A percentile compares a stretch with the other conserved stretches of the same genome.
Evolutionary conservation across 2,113 vertebrate genomes (phyloP).

Genomic region (Oncorhynchus mykiss): DNA sequence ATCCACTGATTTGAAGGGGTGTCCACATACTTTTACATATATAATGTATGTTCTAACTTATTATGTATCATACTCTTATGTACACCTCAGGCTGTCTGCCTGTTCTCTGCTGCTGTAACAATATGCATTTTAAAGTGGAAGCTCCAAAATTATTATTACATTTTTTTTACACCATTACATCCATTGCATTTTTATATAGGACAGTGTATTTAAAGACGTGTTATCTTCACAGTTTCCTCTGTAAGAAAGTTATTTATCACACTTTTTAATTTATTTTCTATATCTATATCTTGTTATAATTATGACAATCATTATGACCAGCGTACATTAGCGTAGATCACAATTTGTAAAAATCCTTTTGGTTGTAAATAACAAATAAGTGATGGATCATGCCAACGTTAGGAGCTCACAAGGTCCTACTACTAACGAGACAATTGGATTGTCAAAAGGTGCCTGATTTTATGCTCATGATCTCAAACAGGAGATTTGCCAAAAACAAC

Average conservation of each 20-base stretch:
- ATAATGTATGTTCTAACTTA: slow-evolving; percentile 19
- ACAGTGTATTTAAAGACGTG: slow-evolving; percentile 1
- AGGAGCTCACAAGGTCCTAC: neutral
- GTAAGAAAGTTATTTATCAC: slow-evolving; percentile 7
- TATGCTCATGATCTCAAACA: slow-evolving; percentile 25
- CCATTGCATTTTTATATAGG: slow-evolving; percentile 1
- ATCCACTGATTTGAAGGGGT: too few species aligned
- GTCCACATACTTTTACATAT: too few species aligned
- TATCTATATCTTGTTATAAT: neutral
- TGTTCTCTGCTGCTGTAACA: slow-evolving; percentile 39
- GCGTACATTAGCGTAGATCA: neutral
- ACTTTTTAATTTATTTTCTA: neutral
- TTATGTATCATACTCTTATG: slow-evolving; percentile 30
- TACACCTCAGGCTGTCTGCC: slow-evolving; percentile 44
- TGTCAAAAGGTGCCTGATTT: slow-evolving; percentile 20
- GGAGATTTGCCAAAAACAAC: slow-evolving; percentile 32
- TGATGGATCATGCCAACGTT: neutral
- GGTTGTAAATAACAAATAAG: neutral
- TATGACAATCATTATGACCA: slow-evolving; percentile 6
- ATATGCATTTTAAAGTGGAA: slow-evolving; percentile 36
- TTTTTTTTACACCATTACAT: slow-evolving; percentile 12
- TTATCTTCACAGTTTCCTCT: slow-evolving; percentile 13
- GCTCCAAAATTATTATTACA: slow-evolving; percentile 31
- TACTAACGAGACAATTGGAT: neutral
- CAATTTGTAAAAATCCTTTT: neutral